A percentile compares a stretch with the other conserved stretches of the same genome.
Conservation (phyloP, 2,113 vertebrate genomes). For the Forbesichthys agassizii region DNA sequence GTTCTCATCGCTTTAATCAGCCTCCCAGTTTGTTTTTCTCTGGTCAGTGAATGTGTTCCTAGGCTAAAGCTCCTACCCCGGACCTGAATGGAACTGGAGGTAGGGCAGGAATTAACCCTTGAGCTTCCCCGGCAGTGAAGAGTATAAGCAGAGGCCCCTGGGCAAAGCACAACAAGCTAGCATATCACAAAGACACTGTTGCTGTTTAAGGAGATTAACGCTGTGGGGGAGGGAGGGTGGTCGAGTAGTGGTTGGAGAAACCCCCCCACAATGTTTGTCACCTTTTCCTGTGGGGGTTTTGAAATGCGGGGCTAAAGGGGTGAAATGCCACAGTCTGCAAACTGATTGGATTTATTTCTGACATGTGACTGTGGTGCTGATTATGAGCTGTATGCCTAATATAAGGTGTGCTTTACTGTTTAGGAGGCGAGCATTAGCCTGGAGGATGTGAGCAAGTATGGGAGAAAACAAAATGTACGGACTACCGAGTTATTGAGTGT, state of each 20-base stretch:
- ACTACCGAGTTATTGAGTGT: constrained; percentile 10
- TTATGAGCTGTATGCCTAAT: not conserved
- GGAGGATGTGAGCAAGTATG: not conserved
- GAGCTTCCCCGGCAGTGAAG: constrained; percentile 49
- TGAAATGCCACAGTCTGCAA: too few species aligned
- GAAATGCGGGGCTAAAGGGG: not conserved
- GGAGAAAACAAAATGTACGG: not conserved
- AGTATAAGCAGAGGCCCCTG: constrained; percentile 55
- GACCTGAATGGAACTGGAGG: constrained; percentile 15
- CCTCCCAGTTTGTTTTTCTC: too few species aligned
- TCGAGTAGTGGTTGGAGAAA: not conserved
- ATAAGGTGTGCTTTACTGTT: not conserved
- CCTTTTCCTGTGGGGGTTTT: not conserved
- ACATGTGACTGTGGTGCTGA: not conserved
- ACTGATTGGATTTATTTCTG: too few species aligned
- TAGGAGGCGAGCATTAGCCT: too few species aligned
- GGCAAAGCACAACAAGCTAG: constrained; percentile 45
- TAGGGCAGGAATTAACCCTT: constrained; percentile 53
- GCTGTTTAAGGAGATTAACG: constrained; percentile 58
- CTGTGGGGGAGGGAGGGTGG: constrained; percentile 10
- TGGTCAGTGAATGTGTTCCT: too few species aligned
- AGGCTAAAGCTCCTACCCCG: not conserved
- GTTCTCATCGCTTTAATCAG: too few species aligned
- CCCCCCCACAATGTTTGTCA: constrained; percentile 26
- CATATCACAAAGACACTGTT: constrained; percentile 51